Evolutionary conservation across 2,113 vertebrate species (phyloP).

Genomic region (Centropus bengalensis): DNA sequence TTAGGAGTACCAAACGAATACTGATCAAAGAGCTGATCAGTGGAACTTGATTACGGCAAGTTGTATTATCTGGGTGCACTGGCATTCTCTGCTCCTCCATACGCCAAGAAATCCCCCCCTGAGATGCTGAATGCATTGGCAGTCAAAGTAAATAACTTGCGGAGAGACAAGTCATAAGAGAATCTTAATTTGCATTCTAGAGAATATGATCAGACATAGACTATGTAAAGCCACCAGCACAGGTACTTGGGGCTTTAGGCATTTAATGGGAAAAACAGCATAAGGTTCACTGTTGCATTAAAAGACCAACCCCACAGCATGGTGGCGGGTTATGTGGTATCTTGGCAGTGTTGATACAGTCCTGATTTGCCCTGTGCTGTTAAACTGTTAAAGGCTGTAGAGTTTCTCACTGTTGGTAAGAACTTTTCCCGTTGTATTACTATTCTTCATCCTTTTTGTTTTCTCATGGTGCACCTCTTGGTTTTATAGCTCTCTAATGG

Average conservation of each 20-base stretch:
- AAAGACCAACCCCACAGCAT: not conserved
- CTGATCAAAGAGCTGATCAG: not conserved
- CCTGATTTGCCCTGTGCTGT: not conserved
- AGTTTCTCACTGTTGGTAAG: not conserved
- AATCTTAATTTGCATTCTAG: not conserved
- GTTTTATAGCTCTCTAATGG: slow-evolving; percentile 59
- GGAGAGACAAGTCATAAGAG: not conserved
- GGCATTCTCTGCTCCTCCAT: not conserved
- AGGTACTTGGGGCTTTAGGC: not conserved
- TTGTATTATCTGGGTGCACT: not conserved
- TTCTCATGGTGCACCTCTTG: slow-evolving; percentile 52
- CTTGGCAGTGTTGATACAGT: not conserved
- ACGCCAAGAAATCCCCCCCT: not conserved
- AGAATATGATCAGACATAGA: not conserved
- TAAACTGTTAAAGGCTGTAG: not conserved
- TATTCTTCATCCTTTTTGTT: slow-evolving; percentile 24
- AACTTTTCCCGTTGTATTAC: slow-evolving; percentile 35
- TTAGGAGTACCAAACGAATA: not conserved
- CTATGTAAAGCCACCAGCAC: not conserved
- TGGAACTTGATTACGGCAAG: not conserved
- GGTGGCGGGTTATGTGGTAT: not conserved
- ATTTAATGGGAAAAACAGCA: not conserved
- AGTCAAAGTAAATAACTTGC: not conserved
- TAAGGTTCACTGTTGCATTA: not conserved
- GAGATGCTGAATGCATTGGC: not conserved